These are phyloP conservation scores for Drosophila kanapiae DNA, from an alignment of 1,140 invertebrate genomes.

Conservation along the genomic window DNA sequence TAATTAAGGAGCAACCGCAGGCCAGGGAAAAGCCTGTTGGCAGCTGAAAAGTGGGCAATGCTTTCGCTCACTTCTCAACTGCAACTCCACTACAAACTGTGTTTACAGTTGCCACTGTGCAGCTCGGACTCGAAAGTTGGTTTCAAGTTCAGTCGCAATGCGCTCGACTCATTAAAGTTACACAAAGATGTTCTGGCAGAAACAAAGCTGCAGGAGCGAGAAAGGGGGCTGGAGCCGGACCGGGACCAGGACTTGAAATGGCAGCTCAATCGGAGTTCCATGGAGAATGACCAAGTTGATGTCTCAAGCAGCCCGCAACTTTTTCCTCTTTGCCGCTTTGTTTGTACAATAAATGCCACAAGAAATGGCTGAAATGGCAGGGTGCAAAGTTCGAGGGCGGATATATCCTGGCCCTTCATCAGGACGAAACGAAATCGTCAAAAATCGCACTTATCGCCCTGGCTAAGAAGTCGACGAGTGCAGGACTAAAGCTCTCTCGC, in stretches of 20 bases:
- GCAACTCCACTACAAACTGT: conserved; percentile 49
- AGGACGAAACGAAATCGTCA: conserved; percentile 72
- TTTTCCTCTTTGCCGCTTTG: conserved; percentile 49
- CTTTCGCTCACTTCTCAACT: conserved; percentile 15
- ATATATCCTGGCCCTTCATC: conserved; percentile 58
- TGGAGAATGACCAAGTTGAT: conserved; percentile 47
- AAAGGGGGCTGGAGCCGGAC: neutral
- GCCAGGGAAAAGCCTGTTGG: conserved; percentile 23
- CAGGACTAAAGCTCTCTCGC: conserved; percentile 29
- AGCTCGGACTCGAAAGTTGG: conserved; percentile 37
- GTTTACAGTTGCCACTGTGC: conserved; percentile 52
- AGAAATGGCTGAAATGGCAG: conserved; percentile 18
- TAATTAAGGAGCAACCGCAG: conserved; percentile 41
- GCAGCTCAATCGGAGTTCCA: conserved; percentile 55
- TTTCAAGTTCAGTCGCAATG: conserved; percentile 59
- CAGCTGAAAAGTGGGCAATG: conserved; percentile 25
- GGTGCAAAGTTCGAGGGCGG: neutral
- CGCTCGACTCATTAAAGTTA: conserved; percentile 73
- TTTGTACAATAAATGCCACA: conserved; percentile 69
- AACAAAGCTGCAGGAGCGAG: conserved; percentile 19
- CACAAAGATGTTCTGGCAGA: conserved; percentile 33
- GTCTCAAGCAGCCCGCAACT: conserved; percentile 64
- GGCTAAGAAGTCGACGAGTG: conserved; percentile 55
- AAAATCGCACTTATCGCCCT: conserved; percentile 79
- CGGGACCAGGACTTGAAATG: conserved; percentile 15